These are phyloP conservation scores for Tragulus kanchil DNA, from an alignment of 2,113 vertebrate species.

Conservation along the genomic window DNA sequence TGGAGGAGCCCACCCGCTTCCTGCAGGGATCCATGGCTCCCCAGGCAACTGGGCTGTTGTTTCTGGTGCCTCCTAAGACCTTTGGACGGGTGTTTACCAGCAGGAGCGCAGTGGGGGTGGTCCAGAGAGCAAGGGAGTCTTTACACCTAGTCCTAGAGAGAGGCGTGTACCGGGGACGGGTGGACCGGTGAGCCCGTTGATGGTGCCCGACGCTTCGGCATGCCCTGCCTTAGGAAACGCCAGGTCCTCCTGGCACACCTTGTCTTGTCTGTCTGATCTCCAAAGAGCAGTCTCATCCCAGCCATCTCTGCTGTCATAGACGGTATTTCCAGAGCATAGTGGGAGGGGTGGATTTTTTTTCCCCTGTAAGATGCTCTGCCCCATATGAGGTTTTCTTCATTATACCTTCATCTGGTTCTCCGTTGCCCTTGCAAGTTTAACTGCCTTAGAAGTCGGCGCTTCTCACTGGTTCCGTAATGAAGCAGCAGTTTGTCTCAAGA, in stretches of 20 bases:
- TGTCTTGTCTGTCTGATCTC: neutral
- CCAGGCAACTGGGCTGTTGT: constrained; percentile 4
- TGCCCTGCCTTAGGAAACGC: neutral
- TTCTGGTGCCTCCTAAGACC: neutral
- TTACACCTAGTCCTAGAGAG: neutral
- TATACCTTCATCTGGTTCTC: constrained; percentile 81
- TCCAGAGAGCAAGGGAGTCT: neutral
- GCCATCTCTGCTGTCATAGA: neutral
- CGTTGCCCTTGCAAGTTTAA: constrained; percentile 87
- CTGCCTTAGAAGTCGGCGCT: constrained; percentile 84
- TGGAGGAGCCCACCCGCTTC: neutral
- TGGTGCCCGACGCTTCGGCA: neutral
- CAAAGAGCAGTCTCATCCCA: neutral
- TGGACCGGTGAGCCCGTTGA: neutral
- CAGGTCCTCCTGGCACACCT: neutral
- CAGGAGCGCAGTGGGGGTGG: neutral
- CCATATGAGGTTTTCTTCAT: constrained; percentile 77
- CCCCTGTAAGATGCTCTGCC: constrained; percentile 72
- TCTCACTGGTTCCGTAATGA: constrained; percentile 86
- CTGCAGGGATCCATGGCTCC: neutral
- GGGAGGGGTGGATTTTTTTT: neutral
- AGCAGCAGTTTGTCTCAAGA: constrained; percentile 86
- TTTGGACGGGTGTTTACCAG: neutral
- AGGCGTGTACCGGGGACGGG: neutral
- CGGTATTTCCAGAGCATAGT: neutral